Conservation (phyloP, 2,888 invertebrate genomes). For the Lissocephala sabroskyi region DNA sequence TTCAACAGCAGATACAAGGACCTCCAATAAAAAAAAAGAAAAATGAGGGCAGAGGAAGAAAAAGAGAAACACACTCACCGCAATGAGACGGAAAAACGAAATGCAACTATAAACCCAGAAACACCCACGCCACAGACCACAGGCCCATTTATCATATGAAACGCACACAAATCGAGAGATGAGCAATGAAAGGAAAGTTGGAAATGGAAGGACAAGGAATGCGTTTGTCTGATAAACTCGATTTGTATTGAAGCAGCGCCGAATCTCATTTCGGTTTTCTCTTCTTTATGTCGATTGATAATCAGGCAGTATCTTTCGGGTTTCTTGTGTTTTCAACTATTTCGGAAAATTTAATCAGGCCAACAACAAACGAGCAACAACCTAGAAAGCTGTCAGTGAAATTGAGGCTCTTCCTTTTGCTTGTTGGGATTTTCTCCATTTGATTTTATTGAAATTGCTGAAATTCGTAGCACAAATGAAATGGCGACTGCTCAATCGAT, state of each 20-base stretch:
- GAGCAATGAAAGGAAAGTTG: no score
- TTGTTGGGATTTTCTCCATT: background rate
- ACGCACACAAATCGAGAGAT: background rate
- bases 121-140: background rate
- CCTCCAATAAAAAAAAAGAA: background rate
- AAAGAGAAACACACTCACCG: background rate
- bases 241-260: no score
- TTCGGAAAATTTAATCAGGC: constrained; percentile 15
- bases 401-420: background rate
- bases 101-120: background rate
- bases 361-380: background rate
- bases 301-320: background rate
- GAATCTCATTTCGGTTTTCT: no score
- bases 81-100: background rate
- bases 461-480: no score
- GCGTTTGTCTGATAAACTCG: background rate
- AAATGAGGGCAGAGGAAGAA: background rate
- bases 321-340: background rate
- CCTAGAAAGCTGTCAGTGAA: background rate
- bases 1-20: constrained; percentile 2
- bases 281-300: no score
- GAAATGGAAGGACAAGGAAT: background rate
- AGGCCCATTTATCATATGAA: background rate
- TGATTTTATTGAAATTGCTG: no score
- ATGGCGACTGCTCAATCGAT: no score